Conservation (phyloP, 2,113 vertebrate species). For the Antechinus stuartii region DNA sequence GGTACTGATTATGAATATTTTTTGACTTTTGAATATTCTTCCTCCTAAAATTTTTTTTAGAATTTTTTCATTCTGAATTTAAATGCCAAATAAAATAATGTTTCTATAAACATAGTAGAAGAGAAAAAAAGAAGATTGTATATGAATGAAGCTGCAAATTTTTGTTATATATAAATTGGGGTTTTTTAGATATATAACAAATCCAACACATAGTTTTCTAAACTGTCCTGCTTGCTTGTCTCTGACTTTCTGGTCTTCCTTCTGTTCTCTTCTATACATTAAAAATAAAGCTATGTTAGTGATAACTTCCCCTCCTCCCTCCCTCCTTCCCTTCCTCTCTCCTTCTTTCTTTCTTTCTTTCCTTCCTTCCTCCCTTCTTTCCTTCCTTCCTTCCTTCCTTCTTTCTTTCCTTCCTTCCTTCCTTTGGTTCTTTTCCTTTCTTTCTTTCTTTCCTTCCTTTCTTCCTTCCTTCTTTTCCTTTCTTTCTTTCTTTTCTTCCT, state of each 20-base stretch:
- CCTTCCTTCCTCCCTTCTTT: not conserved
- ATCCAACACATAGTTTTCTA: not conserved
- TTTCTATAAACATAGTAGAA: not conserved
- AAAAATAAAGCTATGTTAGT: not conserved
- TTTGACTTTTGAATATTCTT: constrained; percentile 30
- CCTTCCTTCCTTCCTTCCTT: too few relatives aligned
- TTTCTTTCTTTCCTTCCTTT: not conserved
- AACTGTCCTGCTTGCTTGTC: not conserved
- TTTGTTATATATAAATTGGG: not conserved
- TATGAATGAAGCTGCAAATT: not conserved
- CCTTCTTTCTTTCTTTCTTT: too few relatives aligned
- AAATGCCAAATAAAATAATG: not conserved
- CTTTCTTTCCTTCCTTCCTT: not conserved
- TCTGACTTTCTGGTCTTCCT: not conserved
- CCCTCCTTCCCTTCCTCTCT: not conserved
- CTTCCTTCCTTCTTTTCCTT: too few relatives aligned
- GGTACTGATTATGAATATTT: constrained; percentile 31
- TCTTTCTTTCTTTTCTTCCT: not conserved
- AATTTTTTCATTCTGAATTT: not conserved
- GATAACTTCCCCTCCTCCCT: not conserved
- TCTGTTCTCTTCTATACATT: not conserved
- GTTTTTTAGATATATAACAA: not conserved
- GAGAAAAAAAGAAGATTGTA: not conserved
- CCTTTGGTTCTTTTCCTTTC: not conserved
- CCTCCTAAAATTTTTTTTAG: not conserved